phyloP scores from a whole-genome alignment of 2,888 invertebrate species.

The Aspidiotus rigidus region DNA sequence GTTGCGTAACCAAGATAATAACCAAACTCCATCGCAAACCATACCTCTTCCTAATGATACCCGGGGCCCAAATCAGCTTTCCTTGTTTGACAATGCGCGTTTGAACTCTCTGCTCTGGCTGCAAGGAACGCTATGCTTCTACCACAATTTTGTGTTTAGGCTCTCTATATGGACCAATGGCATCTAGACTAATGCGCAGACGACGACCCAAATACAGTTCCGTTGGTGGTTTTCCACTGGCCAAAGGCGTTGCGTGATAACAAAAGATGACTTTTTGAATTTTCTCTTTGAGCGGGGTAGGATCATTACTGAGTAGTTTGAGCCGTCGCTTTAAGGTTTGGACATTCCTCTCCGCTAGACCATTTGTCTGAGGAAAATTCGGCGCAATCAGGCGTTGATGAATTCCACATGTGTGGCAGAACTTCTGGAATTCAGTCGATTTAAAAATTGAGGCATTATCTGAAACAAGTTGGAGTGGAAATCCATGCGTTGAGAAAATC shows the following conservation, averaged over 20 bases:
- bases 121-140: neutral
- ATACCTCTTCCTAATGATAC: neutral
- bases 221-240: neutral
- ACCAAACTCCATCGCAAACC: too few relatives aligned
- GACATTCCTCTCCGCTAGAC: too few relatives aligned
- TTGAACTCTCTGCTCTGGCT: neutral
- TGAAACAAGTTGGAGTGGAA: neutral
- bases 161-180: neutral
- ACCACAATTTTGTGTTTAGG: neutral
- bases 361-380: too few relatives aligned
- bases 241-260: neutral
- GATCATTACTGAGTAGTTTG: neutral
- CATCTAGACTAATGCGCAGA: neutral
- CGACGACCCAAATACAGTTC: neutral
- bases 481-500: slow-evolving; percentile 13
- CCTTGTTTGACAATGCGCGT: neutral
- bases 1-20: too few relatives aligned
- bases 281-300: neutral
- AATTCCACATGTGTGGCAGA: neutral
- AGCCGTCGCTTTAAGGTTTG: neutral
- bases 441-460: slow-evolving; percentile 7
- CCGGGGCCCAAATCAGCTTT: neutral
- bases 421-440: neutral
- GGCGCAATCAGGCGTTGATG: neutral
- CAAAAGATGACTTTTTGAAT: neutral